Percentiles rank a stretch among this genome's conserved stretches.
Conservation (phyloP, 35 echinoderm and acorn worm genomes). For the Holothuria glaberrima region DNA sequence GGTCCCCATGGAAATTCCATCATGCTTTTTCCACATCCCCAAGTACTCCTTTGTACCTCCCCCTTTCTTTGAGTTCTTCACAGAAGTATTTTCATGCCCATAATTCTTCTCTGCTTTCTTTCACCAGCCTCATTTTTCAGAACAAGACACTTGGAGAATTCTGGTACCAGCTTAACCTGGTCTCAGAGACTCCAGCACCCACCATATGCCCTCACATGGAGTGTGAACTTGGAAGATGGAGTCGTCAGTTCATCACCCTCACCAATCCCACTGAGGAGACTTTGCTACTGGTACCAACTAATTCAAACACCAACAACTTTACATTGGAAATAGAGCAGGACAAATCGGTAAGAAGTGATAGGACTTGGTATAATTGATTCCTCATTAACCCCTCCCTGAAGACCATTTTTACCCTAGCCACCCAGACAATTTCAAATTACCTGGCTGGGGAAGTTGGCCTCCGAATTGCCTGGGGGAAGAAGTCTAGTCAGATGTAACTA, state of each 20-base stretch:
- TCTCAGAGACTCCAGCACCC: slow-evolving; percentile 75
- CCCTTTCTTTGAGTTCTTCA: no score
- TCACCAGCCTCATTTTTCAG: slow-evolving; percentile 90
- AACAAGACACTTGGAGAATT: slow-evolving; percentile 83
- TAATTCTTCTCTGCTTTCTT: slow-evolving; percentile 10
- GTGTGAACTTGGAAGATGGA: slow-evolving; percentile 97
- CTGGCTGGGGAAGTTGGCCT: no score
- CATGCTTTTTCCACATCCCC: no score
- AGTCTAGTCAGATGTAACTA: no score
- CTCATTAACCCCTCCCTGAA: not conserved
- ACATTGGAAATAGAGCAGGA: slow-evolving; percentile 81
- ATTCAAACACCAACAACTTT: slow-evolving; percentile 89
- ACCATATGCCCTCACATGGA: slow-evolving; percentile 80
- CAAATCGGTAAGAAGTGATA: slow-evolving; percentile 49
- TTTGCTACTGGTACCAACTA: slow-evolving; percentile 70
- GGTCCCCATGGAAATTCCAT: not conserved
- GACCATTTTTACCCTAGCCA: not conserved
- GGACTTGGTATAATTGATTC: not conserved
- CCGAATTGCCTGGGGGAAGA: no score
- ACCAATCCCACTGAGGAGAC: slow-evolving; percentile 93
- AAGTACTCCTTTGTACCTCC: no score
- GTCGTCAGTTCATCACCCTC: slow-evolving; percentile 87
- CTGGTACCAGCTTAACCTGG: slow-evolving; percentile 75
- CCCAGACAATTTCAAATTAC: not conserved
- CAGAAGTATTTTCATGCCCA: no score